phyloP scores from a whole-genome alignment of 2,888 invertebrate genomes.

The Bedellia somnulentella region DNA sequence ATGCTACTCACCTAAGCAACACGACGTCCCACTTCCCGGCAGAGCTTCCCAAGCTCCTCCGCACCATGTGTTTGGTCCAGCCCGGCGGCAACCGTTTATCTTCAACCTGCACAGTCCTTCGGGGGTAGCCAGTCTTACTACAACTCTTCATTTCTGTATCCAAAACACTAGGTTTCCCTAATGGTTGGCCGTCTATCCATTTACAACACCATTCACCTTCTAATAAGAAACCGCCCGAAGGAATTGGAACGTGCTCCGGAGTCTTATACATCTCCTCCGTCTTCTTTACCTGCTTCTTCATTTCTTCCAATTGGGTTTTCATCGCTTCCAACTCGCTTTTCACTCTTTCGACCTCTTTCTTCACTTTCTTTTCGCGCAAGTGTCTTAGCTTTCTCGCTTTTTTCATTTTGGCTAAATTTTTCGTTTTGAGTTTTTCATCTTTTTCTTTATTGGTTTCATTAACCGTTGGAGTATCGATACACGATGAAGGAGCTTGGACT shows the following conservation, averaged over 20 bases:
- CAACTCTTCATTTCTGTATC: conserved; percentile 32
- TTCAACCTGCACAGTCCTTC: conserved; percentile 59
- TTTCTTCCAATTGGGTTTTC: conserved; percentile 37
- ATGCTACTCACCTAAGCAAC: conserved; percentile 60
- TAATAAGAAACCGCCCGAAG: conserved; percentile 25
- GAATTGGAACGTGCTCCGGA: background rate
- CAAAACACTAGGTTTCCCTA: conserved; percentile 57
- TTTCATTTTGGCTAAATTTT: conserved; percentile 23
- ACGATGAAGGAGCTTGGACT: no score
- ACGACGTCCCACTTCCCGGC: conserved; percentile 84
- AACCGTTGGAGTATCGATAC: no score
- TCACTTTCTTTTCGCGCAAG: conserved; percentile 24
- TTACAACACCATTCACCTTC: conserved; percentile 67
- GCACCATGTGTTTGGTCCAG: conserved; percentile 80
- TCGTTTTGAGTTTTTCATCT: conserved; percentile 15
- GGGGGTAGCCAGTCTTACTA: conserved; percentile 34
- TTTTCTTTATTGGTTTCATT: conserved; percentile 1
- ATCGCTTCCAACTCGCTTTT: conserved; percentile 34
- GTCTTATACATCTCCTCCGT: conserved; percentile 16
- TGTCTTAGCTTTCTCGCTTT: conserved; percentile 27
- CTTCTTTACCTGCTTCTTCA: conserved; percentile 34
- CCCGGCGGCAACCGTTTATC: conserved; percentile 74
- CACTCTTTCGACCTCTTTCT: conserved; percentile 35
- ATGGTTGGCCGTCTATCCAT: conserved; percentile 72
- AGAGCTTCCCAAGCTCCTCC: conserved; percentile 66